Conservation (phyloP, 2,888 invertebrate species). For the Gasteruption jaculator region DNA sequence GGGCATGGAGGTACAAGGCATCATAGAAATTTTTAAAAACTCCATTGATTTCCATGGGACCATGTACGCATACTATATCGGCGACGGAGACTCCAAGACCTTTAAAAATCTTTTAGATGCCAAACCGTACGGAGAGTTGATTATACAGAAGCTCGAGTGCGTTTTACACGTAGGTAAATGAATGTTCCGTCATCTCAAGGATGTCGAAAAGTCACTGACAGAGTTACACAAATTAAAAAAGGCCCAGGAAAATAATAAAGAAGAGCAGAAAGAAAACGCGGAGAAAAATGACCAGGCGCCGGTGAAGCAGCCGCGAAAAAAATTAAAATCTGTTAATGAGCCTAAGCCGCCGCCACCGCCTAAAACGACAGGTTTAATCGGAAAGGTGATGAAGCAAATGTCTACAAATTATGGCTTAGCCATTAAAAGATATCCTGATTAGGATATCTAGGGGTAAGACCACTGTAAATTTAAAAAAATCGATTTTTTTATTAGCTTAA, state of each 20-base stretch:
- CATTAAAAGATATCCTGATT: constrained; percentile 12
- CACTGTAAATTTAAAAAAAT: no score
- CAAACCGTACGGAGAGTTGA: constrained; percentile 13
- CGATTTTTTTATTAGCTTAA: no score
- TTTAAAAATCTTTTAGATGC: constrained; percentile 13
- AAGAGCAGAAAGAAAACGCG: constrained; percentile 7
- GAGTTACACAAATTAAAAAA: constrained; percentile 6
- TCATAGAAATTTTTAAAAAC: constrained; percentile 11
- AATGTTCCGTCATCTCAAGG: constrained; percentile 14
- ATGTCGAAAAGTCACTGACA: constrained; percentile 10
- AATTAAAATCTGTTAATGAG: constrained; percentile 1
- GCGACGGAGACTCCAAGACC: constrained; percentile 19
- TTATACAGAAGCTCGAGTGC: constrained; percentile 13
- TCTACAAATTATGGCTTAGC: constrained; percentile 6
- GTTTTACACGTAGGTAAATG: constrained; percentile 12
- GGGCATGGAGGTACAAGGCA: constrained; percentile 13
- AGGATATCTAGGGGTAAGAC: no score
- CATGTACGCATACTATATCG: constrained; percentile 14
- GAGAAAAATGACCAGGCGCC: constrained; percentile 1
- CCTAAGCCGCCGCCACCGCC: not conserved
- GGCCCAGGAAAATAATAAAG: constrained; percentile 6
- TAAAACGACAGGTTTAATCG: constrained; percentile 15
- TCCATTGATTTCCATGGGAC: constrained; percentile 7
- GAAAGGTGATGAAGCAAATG: constrained; percentile 15
- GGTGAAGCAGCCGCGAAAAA: constrained; percentile 2